phyloP scores from a whole-genome alignment of 30 jellyfish, hydroid and myxozoan genomes.

The Mastigias papua region DNA sequence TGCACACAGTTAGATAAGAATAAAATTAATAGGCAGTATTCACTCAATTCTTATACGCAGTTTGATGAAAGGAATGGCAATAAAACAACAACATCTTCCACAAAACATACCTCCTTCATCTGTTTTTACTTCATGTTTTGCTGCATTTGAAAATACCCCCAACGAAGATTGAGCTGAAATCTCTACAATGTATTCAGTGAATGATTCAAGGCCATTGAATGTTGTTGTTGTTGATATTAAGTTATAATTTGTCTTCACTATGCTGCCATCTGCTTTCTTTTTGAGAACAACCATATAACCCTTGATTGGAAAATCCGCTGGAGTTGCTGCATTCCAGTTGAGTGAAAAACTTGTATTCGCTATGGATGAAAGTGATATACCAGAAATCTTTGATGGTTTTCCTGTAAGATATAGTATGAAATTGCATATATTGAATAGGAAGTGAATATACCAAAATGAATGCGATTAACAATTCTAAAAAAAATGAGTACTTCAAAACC shows the following conservation, averaged over 20 bases:
- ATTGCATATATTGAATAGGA: not conserved
- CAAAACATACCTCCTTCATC: conserved; percentile 55
- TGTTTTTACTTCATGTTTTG: conserved; percentile 41
- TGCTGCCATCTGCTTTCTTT: conserved; percentile 24
- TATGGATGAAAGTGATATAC: conserved; percentile 6
- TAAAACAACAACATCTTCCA: not conserved
- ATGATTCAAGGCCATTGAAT: conserved; percentile 32
- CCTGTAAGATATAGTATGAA: conserved; percentile 11
- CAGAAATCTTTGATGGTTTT: conserved; percentile 49
- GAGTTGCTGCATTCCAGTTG: conserved; percentile 30
- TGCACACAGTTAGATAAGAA: not conserved
- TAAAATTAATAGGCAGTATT: not conserved
- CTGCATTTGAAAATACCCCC: conserved; percentile 31
- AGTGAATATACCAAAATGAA: not conserved
- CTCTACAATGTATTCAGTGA: conserved; percentile 53
- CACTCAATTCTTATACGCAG: not conserved
- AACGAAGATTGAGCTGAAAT: conserved; percentile 33
- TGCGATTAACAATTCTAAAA: no score
- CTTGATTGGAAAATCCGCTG: conserved; percentile 34
- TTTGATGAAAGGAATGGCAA: not conserved
- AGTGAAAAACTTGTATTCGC: conserved; percentile 22
- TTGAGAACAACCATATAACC: conserved; percentile 41
- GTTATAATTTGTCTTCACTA: not conserved
- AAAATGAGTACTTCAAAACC: no score
- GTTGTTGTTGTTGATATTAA: conserved; percentile 12